phyloP scores from a whole-genome alignment of 1,140 invertebrate species.

The Zaprionus kolodkinae region DNA sequence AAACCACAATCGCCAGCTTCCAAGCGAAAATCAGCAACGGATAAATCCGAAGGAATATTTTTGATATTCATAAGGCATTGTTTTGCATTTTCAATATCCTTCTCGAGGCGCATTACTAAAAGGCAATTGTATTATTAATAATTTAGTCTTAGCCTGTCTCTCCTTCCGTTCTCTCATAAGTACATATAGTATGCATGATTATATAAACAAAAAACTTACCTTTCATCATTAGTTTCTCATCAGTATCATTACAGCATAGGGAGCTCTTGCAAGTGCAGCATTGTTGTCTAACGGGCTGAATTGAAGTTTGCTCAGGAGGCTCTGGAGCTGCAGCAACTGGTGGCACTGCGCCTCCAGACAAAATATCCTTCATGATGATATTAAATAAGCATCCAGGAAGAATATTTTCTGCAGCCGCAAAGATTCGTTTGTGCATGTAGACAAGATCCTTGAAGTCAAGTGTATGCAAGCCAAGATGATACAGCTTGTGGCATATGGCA shows the following conservation, averaged over 20 bases:
- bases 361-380: slow-evolving; percentile 63
- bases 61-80: slow-evolving; percentile 51
- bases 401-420: slow-evolving; percentile 64
- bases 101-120: slow-evolving; percentile 57
- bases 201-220: slow-evolving; percentile 8
- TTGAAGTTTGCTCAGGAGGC: not conserved
- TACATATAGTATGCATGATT: not conserved
- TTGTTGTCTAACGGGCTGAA: slow-evolving; percentile 9
- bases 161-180: not conserved
- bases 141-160: not conserved
- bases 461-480: slow-evolving; percentile 61
- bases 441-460: slow-evolving; percentile 62
- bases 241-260: slow-evolving; percentile 55
- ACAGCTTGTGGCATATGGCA: slow-evolving; percentile 66
- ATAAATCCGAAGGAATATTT: slow-evolving; percentile 50
- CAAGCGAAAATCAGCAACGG: slow-evolving; percentile 35
- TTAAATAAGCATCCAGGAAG: slow-evolving; percentile 67
- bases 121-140: not conserved
- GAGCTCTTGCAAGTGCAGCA: slow-evolving; percentile 63
- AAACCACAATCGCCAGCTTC: slow-evolving; percentile 33
- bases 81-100: slow-evolving; percentile 62
- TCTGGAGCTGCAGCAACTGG: not conserved
- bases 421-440: slow-evolving; percentile 71
- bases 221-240: slow-evolving; percentile 47
- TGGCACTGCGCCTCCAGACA: slow-evolving; percentile 12